A percentile compares a stretch with the other conserved stretches of the same genome.
Evolutionary conservation across 2,797 vertebrate species (phyloP).

Genomic region (Gymnodraco acuticeps): DNA sequence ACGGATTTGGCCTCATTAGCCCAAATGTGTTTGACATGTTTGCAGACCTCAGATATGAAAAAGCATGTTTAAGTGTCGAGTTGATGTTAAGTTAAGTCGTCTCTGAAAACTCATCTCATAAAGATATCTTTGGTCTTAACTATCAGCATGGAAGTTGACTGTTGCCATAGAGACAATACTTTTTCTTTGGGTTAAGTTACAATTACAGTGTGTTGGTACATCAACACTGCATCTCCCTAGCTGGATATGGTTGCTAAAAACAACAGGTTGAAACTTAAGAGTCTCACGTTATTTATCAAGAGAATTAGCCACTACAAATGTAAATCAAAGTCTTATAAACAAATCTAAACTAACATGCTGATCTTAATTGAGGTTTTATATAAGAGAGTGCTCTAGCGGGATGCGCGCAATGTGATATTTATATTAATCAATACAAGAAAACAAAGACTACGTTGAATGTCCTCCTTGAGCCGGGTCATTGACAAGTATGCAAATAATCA

Average conservation of each 20-base stretch:
- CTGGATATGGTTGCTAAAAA: conserved; percentile 21
- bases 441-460: conserved; percentile 3
- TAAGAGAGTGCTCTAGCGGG: not conserved
- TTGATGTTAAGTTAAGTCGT: conserved; percentile 10
- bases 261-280: not conserved
- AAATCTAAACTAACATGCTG: not conserved
- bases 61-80: not conserved
- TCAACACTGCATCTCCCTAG: conserved; percentile 49
- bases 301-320: not conserved
- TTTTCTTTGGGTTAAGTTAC: conserved; percentile 78
- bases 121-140: conserved; percentile 31
- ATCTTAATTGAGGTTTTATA: not conserved
- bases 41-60: conserved; percentile 28
- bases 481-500: conserved; percentile 11
- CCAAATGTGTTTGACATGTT: conserved; percentile 28
- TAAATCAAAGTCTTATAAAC: not conserved
- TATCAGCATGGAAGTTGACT: conserved; percentile 48
- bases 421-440: conserved; percentile 11
- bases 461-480: conserved; percentile 24
- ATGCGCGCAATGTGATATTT: not conserved
- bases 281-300: not conserved
- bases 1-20: conserved; percentile 36
- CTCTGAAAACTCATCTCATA: conserved; percentile 41
- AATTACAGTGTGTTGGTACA: conserved; percentile 71
- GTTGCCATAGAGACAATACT: conserved; percentile 81